These are phyloP conservation scores for Rhinogobio ventralis DNA, from an alignment of 2,797 vertebrate species.

Conservation along the genomic window DNA sequence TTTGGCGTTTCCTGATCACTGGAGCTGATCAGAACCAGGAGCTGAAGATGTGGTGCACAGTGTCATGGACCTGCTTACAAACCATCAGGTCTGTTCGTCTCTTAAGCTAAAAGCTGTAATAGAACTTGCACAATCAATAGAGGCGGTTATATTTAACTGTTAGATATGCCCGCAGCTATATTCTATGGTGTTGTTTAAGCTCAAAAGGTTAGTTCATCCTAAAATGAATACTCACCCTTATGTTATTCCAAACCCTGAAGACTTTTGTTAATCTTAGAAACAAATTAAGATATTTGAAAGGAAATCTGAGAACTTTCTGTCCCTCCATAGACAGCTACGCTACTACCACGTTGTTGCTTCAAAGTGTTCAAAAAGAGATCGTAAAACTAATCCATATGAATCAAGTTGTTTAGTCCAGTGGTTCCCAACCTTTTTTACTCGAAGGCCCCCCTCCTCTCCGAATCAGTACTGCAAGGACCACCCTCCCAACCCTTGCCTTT, in stretches of 20 bases:
- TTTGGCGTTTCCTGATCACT: slow-evolving; percentile 98
- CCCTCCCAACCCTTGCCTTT: too few relatives aligned
- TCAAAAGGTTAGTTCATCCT: neutral
- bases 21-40: slow-evolving; percentile 97
- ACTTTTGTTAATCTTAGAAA: neutral
- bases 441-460: too few relatives aligned
- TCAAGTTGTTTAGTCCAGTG: neutral
- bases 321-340: neutral
- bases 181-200: neutral
- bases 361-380: neutral
- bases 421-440: too few relatives aligned
- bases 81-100: slow-evolving; percentile 84
- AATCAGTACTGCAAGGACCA: too few relatives aligned
- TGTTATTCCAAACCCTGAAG: neutral
- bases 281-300: neutral
- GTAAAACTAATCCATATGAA: neutral
- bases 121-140: neutral
- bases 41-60: slow-evolving; percentile 98
- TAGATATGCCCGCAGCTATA: neutral
- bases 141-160: neutral
- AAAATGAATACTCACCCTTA: neutral
- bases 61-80: slow-evolving; percentile 97
- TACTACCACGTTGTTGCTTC: neutral
- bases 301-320: neutral
- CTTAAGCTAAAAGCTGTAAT: neutral